A percentile compares a stretch with the other conserved stretches of the same genome.
Conservation (phyloP, 2,888 invertebrate genomes). For the Harpalus rubripes region DNA sequence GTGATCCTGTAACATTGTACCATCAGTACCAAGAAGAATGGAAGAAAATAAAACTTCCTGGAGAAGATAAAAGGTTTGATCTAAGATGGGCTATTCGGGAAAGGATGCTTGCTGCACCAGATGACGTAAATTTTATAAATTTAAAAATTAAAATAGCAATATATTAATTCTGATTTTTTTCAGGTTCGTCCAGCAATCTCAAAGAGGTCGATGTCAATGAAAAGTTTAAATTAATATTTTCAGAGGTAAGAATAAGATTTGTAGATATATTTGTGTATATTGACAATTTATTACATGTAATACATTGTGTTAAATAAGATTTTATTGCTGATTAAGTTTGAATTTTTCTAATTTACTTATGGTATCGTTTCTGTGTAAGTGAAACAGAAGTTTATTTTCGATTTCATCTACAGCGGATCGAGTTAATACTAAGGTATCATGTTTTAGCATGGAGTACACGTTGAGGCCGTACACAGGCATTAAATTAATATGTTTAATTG, state of each 20-base stretch:
- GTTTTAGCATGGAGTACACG: constrained; percentile 97
- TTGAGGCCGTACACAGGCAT: constrained; percentile 98
- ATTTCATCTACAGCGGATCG: constrained; percentile 90
- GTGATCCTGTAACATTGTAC: constrained; percentile 88
- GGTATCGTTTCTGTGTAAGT: constrained; percentile 83
- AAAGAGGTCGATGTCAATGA: neutral
- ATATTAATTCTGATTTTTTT: neutral
- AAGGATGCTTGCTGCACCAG: constrained; percentile 81
- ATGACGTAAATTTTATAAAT: constrained; percentile 43
- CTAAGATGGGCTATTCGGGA: constrained; percentile 86
- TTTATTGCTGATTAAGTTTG: constrained; percentile 81
- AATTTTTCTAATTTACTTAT: constrained; percentile 78
- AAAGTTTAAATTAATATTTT: neutral
- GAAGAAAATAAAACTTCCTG: constrained; percentile 87
- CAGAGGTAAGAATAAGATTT: constrained; percentile 9
- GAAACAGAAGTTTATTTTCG: constrained; percentile 87
- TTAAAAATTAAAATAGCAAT: neutral
- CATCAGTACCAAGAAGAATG: constrained; percentile 88
- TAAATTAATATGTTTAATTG: constrained; percentile 90
- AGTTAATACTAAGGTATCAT: constrained; percentile 94
- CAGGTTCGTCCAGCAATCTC: neutral
- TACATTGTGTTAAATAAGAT: constrained; percentile 54
- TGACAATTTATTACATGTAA: constrained; percentile 65
- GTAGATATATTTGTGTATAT: constrained; percentile 32
- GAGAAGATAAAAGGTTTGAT: constrained; percentile 84